These are phyloP conservation scores for Acanthosepion esculentum DNA, from an alignment of 2,888 invertebrate genomes.

Conservation along the genomic window DNA sequence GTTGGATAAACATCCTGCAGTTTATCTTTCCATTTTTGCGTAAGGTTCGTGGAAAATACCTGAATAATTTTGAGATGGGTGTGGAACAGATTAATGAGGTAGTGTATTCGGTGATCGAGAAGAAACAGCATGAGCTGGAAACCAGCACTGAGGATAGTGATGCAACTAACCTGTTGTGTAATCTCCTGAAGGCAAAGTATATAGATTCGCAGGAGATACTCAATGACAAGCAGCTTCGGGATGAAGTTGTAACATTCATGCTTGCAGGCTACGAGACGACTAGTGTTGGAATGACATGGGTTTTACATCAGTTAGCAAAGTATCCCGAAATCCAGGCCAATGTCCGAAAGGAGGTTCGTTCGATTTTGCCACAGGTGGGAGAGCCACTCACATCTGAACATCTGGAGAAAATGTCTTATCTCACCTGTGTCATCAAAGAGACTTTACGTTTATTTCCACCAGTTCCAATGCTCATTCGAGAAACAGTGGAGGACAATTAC, in stretches of 20 bases:
- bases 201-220: constrained; percentile 58
- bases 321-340: constrained; percentile 63
- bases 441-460: too few species aligned
- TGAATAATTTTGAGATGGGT: constrained; percentile 56
- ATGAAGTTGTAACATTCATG: constrained; percentile 66
- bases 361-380: constrained; percentile 51
- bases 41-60: constrained; percentile 57
- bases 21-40: constrained; percentile 53
- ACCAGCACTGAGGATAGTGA: neutral
- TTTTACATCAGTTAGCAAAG: constrained; percentile 62
- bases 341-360: constrained; percentile 60
- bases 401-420: constrained; percentile 62
- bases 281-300: constrained; percentile 65
- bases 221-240: constrained; percentile 59
- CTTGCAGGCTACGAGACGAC: constrained; percentile 72
- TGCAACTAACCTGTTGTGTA: constrained; percentile 56
- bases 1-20: constrained; percentile 53
- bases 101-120: constrained; percentile 55
- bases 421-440: constrained; percentile 68
- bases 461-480: too few species aligned
- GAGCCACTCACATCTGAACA: constrained; percentile 55
- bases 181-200: constrained; percentile 61
- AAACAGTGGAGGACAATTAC: too few species aligned
- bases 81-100: constrained; percentile 54
- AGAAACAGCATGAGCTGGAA: constrained; percentile 52